A percentile compares a stretch with the other conserved stretches of the same genome.
These are phyloP conservation scores for Drosophila parthenogenetica DNA, from an alignment of 2,888 invertebrate species.

Conservation along the genomic window DNA sequence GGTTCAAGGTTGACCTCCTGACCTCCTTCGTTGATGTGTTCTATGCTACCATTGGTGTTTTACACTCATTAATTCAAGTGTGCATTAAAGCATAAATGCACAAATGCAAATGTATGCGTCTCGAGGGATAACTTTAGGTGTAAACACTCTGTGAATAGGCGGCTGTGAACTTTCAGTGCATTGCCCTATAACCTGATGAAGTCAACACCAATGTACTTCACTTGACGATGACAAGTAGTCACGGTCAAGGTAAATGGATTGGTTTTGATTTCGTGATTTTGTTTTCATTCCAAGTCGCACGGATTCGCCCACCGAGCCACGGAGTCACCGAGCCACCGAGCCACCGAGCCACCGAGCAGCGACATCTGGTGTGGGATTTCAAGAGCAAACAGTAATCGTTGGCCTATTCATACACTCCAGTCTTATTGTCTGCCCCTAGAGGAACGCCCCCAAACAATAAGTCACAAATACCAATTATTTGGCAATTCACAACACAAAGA, in stretches of 20 bases:
- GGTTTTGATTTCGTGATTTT: slow-evolving; percentile 16
- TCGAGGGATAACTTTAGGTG: slow-evolving; percentile 7
- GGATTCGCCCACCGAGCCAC: slow-evolving; percentile 22
- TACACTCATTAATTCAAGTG: slow-evolving; percentile 12
- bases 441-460: slow-evolving; percentile 24
- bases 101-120: slow-evolving; percentile 3
- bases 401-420: slow-evolving; percentile 19
- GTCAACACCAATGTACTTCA: slow-evolving; percentile 10
- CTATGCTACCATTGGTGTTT: neutral
- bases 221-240: slow-evolving; percentile 28
- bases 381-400: slow-evolving; percentile 19
- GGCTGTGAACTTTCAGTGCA: slow-evolving; percentile 8
- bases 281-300: slow-evolving; percentile 18
- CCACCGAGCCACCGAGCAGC: slow-evolving; percentile 8
- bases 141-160: neutral
- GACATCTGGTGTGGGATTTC: slow-evolving; percentile 39
- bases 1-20: slow-evolving; percentile 13
- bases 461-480: slow-evolving; percentile 14
- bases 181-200: slow-evolving; percentile 16
- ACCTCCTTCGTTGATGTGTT: slow-evolving; percentile 1
- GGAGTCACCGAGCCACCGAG: slow-evolving; percentile 3
- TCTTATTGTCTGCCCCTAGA: slow-evolving; percentile 7
- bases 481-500: slow-evolving; percentile 6
- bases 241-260: slow-evolving; percentile 53
- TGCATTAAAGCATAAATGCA: slow-evolving; percentile 6